Evolutionary conservation across 2,888 invertebrate genomes (phyloP), one percentile per base, ranked within the genome.

Genomic region (Leucania comma): DNA sequence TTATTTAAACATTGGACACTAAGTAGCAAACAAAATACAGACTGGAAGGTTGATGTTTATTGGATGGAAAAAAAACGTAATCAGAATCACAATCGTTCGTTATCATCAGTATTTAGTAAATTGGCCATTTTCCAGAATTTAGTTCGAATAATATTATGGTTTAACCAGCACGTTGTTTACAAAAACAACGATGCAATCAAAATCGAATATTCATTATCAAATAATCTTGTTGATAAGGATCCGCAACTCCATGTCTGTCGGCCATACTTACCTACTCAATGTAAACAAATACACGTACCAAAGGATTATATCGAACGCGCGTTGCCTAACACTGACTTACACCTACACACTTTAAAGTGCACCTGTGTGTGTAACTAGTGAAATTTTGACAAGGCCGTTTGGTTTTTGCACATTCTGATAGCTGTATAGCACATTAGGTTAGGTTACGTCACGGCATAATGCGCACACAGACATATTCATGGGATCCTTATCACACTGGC

Each of bases 381-480:
- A 86, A 87, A 84, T 80, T 83, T 50, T 57, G 71, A 64, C 87
- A 87, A 88, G 88, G 89, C 50, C 85, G 80, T 80, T 81, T 29
- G 72, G 69, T 72, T 86, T 85, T 86, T 86, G 75, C 78, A 78
- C 80, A 57, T 46, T 72, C 68, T 80, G 54, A 60, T 76, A 59
- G 65, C 69, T 60, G 60, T 79, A 64, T 51, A 32, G 70, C 62
- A 61, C 76, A 69, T 53, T 69, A 57, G 60, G 1, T 48, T 48
- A n/a, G 46, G 26, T 80, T 68, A 80, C 72, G 71, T 75, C 81
- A 75, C 68, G 54, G 12, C 54, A 8, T 22, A 42, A 42, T 42
- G 29, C 62, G 54, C 61, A 48, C 46, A 66, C 46, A 50, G 24
- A n/a, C 72, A 20, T 53, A 32, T 17, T 10, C 50, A 65, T 75